Evolutionary conservation across 2,888 invertebrate species (phyloP).

Genomic region (Uloborus plumipes): DNA sequence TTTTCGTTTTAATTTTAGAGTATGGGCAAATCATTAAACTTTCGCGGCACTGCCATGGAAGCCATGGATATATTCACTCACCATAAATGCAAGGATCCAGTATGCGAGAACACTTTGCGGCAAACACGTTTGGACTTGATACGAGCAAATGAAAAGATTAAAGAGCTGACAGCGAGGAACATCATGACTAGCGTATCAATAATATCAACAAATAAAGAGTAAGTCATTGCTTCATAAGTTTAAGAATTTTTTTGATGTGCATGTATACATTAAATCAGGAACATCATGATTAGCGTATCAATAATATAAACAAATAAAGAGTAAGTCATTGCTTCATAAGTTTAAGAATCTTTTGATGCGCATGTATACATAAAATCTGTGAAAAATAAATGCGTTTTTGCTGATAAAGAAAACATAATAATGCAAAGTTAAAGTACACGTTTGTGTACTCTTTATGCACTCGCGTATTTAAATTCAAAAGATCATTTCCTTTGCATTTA

Average conservation of each 20-base stretch:
- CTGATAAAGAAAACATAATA: no score
- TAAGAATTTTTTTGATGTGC: no score
- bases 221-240: background rate
- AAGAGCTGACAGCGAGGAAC: conserved; percentile 69
- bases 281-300: conserved; percentile 20
- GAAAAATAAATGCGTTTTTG: no score
- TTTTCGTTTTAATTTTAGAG: conserved; percentile 64
- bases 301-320: background rate
- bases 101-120: conserved; percentile 87
- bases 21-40: conserved; percentile 72
- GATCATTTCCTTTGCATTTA: no score
- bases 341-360: no score
- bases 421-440: no score
- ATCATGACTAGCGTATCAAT: conserved; percentile 23
- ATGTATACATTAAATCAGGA: background rate
- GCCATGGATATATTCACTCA: conserved; percentile 73
- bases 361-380: no score
- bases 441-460: no score
- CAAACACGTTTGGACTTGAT: conserved; percentile 92
- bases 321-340: background rate
- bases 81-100: conserved; percentile 79
- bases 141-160: conserved; percentile 85
- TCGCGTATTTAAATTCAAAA: no score
- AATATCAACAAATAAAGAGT: conserved; percentile 27
- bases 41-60: conserved; percentile 68